These are phyloP conservation scores for Diplosoma virens DNA, from an alignment of 23 tunicate genomes.

Conservation along the genomic window DNA sequence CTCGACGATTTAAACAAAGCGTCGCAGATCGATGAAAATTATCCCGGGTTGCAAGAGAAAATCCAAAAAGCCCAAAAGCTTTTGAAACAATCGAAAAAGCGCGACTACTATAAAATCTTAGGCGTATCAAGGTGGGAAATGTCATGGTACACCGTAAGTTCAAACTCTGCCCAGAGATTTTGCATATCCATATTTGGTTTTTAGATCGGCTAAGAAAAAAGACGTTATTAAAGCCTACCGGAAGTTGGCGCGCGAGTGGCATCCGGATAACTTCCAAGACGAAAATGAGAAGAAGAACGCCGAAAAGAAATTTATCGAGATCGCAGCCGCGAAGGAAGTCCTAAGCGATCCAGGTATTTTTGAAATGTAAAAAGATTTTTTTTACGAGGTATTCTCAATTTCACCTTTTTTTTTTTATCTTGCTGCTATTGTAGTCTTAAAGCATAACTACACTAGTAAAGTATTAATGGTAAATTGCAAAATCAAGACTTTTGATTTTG, in stretches of 20 bases:
- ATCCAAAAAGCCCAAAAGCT: constrained; percentile 87
- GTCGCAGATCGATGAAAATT: constrained; percentile 80
- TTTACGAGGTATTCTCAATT: too few species aligned
- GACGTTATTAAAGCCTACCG: constrained; percentile 81
- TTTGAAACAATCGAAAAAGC: constrained; percentile 93
- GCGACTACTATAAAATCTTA: constrained; percentile 98
- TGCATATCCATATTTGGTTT: too few species aligned
- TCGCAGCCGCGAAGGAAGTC: constrained; percentile 99
- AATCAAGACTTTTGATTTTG: too few species aligned
- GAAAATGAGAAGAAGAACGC: constrained; percentile 85
- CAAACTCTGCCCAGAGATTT: too few species aligned
- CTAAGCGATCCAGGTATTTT: constrained; percentile 94
- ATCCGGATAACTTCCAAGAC: constrained; percentile 88
- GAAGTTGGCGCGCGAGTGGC: constrained; percentile 88
- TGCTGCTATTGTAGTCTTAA: too few species aligned
- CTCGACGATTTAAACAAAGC: constrained; percentile 85
- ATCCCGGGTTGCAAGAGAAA: constrained; percentile 90
- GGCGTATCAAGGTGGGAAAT: constrained; percentile 94
- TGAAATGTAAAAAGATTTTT: too few species aligned
- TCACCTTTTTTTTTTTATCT: too few species aligned
- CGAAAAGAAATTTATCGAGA: constrained; percentile 85
- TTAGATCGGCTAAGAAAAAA: constrained; percentile 71
- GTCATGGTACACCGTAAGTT: too few species aligned
- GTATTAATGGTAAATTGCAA: too few species aligned
- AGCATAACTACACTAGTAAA: too few species aligned